Percentiles rank a stretch among this genome's conserved stretches.
Conservation (phyloP, 2,797 vertebrate genomes). For the Rhabdophis nuchalis region DNA sequence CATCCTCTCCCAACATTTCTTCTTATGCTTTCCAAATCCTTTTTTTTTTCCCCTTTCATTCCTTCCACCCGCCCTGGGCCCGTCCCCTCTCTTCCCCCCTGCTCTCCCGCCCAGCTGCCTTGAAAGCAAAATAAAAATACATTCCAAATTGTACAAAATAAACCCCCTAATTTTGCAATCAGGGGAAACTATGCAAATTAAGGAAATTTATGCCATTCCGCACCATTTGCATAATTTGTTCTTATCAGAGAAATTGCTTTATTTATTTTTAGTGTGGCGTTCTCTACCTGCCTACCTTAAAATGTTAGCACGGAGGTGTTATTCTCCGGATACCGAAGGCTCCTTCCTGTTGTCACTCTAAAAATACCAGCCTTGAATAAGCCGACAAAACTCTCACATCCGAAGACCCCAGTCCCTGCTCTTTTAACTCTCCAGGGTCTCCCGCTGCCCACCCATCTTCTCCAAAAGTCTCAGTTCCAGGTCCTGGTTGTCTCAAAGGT, state of each 20-base stretch:
- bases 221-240: conserved; percentile 31
- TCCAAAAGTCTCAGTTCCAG: not conserved
- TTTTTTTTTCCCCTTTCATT: too few relatives aligned
- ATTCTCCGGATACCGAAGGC: not conserved
- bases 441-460: not conserved
- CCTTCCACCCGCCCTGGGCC: not conserved
- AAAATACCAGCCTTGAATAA: not conserved
- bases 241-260: conserved; percentile 29
- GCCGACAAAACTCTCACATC: too few relatives aligned
- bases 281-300: not conserved
- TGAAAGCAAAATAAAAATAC: not conserved
- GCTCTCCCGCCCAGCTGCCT: not conserved
- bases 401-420: not conserved
- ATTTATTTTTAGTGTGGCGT: conserved; percentile 30
- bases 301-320: not conserved
- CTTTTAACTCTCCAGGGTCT: not conserved
- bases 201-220: conserved; percentile 9
- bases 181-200: conserved; percentile 27
- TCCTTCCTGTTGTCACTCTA: not conserved
- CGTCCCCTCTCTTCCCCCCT: not conserved
- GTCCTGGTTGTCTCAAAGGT: too few relatives aligned
- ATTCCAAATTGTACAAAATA: conserved; percentile 15
- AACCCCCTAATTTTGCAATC: conserved; percentile 36
- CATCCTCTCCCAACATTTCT: not conserved
- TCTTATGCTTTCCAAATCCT: not conserved